Base-by-base conservation (phyloP, 2,888 invertebrate species). In the Cheilosia vulpina region DNA sequence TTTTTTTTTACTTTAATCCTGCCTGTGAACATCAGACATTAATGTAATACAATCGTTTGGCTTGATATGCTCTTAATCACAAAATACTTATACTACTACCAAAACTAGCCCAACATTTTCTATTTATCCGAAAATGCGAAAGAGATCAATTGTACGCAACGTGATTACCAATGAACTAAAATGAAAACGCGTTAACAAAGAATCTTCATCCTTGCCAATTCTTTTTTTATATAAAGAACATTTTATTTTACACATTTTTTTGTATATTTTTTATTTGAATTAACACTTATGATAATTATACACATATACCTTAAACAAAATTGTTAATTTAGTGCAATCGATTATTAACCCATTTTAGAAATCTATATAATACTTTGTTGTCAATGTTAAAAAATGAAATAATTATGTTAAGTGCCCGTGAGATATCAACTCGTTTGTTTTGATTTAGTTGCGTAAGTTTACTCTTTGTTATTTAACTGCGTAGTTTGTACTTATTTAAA, bases 401-500 rank as follows among this genome's bases (percentile, higher is more conserved):
- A 15, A 41, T 57, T 60, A 27, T 17, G 34, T 55, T 63, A 50
- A 71, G 69, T 71, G 57, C 31, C 50, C 47, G 57, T 31, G 24
- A 69, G 17, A 57, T 38, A 71, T 57, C 50, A 76, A 47, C 27
- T 27, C 15, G 52, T 34, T 58, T 47, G 47, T 47, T 68, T 62
- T 72, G 19, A 62, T 72, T 81, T 72, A 77, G 72, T 72, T 77
- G 62, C 15, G 34, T 72, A 72, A 58, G 65, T 4, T 72, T 52
- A 47, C 31, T 55, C 53, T 65, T 43, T 72, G 60, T 81, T 77
- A 72, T 47, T 81, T 47, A 65, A 43, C 66, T 52, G 17, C 27
- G 27, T 85, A 85, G 81, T 66, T 85, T 31, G 81, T 85, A 85
- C 85, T 81, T 85, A 85, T 81, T 81, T 81, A 71, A 77, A 72